These are phyloP conservation scores for Tokudaia tokunoshimensis DNA, from an alignment of 2,797 vertebrate species.

Conservation along the genomic window DNA sequence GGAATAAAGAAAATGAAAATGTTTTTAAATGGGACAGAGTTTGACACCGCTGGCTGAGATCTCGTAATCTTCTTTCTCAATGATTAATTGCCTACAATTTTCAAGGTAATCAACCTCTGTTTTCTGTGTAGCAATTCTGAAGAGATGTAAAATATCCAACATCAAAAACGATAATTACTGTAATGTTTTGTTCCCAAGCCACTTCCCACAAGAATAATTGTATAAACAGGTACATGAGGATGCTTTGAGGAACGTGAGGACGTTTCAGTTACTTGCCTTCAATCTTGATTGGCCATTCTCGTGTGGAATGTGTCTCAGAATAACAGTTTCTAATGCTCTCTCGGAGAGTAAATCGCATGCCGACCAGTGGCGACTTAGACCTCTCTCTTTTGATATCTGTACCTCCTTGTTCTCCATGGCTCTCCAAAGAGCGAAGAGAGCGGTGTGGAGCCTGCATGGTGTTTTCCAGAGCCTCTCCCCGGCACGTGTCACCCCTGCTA, in stretches of 20 bases:
- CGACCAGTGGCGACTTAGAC: rapidly evolving
- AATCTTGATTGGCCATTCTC: background rate
- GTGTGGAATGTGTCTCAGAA: background rate
- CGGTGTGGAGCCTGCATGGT: background rate
- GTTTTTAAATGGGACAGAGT: background rate
- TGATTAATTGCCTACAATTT: background rate
- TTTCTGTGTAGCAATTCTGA: background rate
- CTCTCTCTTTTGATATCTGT: background rate
- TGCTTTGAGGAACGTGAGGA: rapidly evolving
- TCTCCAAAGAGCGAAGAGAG: background rate
- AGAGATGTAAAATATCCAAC: background rate
- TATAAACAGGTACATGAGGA: background rate
- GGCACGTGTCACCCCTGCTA: background rate
- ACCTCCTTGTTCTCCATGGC: rapidly evolving
- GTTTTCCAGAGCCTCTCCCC: rapidly evolving
- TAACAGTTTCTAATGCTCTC: rapidly evolving
- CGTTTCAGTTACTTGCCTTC: background rate
- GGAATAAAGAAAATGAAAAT: rapidly evolving
- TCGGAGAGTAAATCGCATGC: background rate
- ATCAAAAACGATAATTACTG: background rate
- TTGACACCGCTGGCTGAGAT: rapidly evolving
- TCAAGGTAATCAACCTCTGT: background rate
- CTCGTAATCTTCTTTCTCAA: background rate
- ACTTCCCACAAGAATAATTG: background rate
- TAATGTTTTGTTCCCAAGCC: background rate